Evolutionary conservation across 2,888 invertebrate species (phyloP), one percentile per base, ranked within the genome.

Genomic region (Boloria selene): DNA sequence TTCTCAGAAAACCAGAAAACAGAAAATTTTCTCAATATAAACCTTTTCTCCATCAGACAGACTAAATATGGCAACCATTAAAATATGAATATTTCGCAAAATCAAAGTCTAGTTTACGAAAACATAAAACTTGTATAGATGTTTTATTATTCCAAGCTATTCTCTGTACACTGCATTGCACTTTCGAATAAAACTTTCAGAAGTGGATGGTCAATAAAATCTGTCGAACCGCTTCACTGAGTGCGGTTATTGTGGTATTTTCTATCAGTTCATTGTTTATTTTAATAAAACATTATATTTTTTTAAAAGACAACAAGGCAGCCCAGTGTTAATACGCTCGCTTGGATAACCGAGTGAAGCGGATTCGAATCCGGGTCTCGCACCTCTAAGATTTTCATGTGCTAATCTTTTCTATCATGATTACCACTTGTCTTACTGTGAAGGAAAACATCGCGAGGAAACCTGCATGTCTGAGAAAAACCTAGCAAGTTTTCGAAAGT

Each of bases 61-160:
- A 14, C 0, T 58, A 16, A 47, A 16, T 13, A 16, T 31, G 2
- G 0, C 31, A 45, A 45, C 2, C 18, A 51, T 51, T 18, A 14
- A 54, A 49, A 63, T 51, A 67, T 67, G 54, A 31, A 64, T 56
- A 60, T 60, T 17, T 26, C 18, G 47, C 47, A 17, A 59, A 42
- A 61, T 61, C 61, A 54, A 62, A 70, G 26, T 63, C 47, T 51
- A 76, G 77, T 62, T 63, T 78, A 75, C 77, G 70, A 73, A 74
- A 64, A 72, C 76, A 83, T 86, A 85, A 86, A 88, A 85, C 74
- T 77, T 78, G 78, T 81, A 71, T 70, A 81, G 81, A 63, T 82
- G 77, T 86, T 88, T 87, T 87, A 87, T 84, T 86, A 84, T 87
- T 84, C 84, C 58, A 45, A 69, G 74, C 79, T 81, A 79, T 83